Base-by-base conservation (phyloP, 1,140 invertebrate genomes). In the Bicyclus anynana region DNA sequence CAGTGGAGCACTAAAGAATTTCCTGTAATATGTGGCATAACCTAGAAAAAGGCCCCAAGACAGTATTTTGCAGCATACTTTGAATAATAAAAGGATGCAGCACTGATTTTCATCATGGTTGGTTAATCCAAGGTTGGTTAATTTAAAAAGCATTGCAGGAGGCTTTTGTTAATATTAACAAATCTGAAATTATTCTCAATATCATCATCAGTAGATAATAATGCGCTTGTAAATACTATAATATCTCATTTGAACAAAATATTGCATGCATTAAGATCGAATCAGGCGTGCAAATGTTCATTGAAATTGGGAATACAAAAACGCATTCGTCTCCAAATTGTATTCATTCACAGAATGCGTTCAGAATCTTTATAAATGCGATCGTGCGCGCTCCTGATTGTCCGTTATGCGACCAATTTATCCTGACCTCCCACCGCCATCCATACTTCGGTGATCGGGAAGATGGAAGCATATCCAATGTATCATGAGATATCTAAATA, bases 361-460 rank as follows among this genome's bases (percentile, higher is more conserved):
- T 82, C 69, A 48, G 62, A 81, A 87, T 87, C 83, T 83, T 75
- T 87, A 87, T 77, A 87, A 84, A 86, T 82, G 80, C 59, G 76
- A 67, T 65, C 69, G 74, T 69, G 71, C 71, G 72, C 48, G 69
- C 53, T 59, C 61, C 53, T 55, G 71, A 80, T 84, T 67, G 74
- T 77, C 60, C 56, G 69, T 49, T 50, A 62, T 20, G 29, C 35
- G 44, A 62, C 69, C 62, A 67, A 46, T 61, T 47, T 67, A 69
- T 57, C 13, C 35, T 58, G 75, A 69, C 16, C 66, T 47, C 40
- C 17, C 40, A 44, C 12, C 12, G 40, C 40, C 40, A 20, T 44
- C 55, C 58, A 7, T 42, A 38, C 26, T 33, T 29, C 57, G 50
- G 26, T 51, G 40, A 62, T 51, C 49, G 35, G 44, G 50, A 63